phyloP scores from a whole-genome alignment of 1,140 invertebrate genomes.

The Zaprionus camerounensis region DNA sequence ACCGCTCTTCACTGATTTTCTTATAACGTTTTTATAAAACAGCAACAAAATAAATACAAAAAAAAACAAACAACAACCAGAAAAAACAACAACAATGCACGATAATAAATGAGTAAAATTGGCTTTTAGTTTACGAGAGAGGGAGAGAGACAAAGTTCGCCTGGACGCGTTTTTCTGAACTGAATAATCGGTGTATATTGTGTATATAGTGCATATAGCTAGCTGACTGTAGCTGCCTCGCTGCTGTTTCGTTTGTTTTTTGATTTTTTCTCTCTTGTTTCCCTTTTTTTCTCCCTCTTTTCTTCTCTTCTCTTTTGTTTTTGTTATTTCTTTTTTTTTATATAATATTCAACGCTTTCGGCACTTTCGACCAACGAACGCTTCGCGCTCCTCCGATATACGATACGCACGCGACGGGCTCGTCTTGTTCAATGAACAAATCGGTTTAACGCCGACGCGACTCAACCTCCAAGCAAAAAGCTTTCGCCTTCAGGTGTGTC shows the following conservation, averaged over 20 bases:
- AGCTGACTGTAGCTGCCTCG: neutral
- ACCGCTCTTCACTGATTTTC: slow-evolving; percentile 23
- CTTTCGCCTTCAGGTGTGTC: slow-evolving; percentile 13
- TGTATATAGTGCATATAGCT: neutral
- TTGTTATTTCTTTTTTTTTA: slow-evolving; percentile 23
- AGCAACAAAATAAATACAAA: slow-evolving; percentile 29
- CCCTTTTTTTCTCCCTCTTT: slow-evolving; percentile 5
- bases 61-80: neutral
- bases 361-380: slow-evolving; percentile 32
- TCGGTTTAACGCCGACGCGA: slow-evolving; percentile 47
- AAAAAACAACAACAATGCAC: neutral
- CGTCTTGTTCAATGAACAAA: slow-evolving; percentile 77
- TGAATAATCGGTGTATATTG: neutral
- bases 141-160: neutral
- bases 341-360: slow-evolving; percentile 33
- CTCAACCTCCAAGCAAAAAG: slow-evolving; percentile 29
- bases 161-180: slow-evolving; percentile 3
- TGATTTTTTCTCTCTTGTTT: slow-evolving; percentile 4
- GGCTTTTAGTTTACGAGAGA: neutral
- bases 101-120: neutral
- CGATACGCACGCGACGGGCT: slow-evolving; percentile 78
- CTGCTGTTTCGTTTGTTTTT: slow-evolving; percentile 6
- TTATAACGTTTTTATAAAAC: slow-evolving; percentile 11
- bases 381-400: slow-evolving; percentile 33
- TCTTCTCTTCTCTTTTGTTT: slow-evolving; percentile 17